phyloP scores from a whole-genome alignment of 2,888 invertebrate genomes.

The Eupithecia insigniata region DNA sequence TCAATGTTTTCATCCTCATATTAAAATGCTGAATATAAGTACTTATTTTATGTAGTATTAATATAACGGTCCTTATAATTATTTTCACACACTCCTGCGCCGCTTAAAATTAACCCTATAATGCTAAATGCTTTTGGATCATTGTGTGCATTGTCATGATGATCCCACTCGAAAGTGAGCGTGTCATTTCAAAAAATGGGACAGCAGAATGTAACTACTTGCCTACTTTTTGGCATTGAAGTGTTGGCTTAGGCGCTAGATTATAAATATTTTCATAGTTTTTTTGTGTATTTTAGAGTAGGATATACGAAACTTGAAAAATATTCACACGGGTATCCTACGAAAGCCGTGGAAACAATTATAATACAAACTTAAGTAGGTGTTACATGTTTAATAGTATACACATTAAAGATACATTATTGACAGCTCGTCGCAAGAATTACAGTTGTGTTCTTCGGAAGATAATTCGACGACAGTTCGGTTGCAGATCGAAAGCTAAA shows the following conservation, averaged over 20 bases:
- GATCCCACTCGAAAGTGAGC: constrained; percentile 71
- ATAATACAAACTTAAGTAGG: too few species aligned
- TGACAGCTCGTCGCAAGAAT: neutral
- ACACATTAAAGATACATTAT: neutral
- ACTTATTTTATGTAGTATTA: constrained; percentile 20
- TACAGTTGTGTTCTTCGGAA: neutral
- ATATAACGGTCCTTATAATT: constrained; percentile 30
- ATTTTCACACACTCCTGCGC: constrained; percentile 48
- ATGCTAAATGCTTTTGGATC: constrained; percentile 57
- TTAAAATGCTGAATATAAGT: constrained; percentile 4
- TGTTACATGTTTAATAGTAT: too few species aligned
- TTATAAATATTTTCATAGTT: constrained; percentile 41
- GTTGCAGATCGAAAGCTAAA: too few species aligned
- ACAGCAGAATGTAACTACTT: constrained; percentile 27
- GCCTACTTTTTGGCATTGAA: constrained; percentile 44
- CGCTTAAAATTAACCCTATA: constrained; percentile 54
- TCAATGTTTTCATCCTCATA: neutral
- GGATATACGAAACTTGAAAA: constrained; percentile 6
- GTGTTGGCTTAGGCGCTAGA: constrained; percentile 58
- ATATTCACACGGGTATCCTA: constrained; percentile 32
- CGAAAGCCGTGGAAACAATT: neutral
- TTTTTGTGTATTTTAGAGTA: constrained; percentile 12
- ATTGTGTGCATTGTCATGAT: constrained; percentile 59
- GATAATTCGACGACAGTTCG: too few species aligned
- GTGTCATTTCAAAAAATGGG: constrained; percentile 62